Base-by-base conservation (phyloP, 2,797 vertebrate species). In the Garrulus glandarius region DNA sequence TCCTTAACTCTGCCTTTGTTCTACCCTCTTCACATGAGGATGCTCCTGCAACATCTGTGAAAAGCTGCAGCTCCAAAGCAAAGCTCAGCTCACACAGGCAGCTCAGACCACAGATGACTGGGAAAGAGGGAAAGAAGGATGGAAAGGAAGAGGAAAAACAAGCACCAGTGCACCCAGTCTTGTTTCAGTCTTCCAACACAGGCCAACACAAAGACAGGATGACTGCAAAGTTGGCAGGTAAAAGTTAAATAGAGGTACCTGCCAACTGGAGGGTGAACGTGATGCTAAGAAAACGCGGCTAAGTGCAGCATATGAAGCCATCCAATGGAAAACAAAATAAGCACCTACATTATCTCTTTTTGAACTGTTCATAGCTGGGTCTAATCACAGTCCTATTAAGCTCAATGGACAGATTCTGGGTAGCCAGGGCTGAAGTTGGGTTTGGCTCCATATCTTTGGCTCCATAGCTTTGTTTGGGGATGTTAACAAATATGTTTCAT, bases 161-260 rank as follows among this genome's bases (percentile, higher is more conserved):
- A 84, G 23, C 32, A 49, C 34, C 53, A 67, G n/a, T 47, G 43
- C 22, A 37, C 36, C 29, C 37, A 60, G 46, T 41, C 65, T 84
- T 86, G 9, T 59, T 93, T 72, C 59, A 92, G 39, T 65, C 50
- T 57, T 39, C 41, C 18, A 60, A 39, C 22, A 30, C 8, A 37
- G 26, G 72, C 46, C 63, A 72, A 87, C 50, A 69, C 36, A 84
- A 81, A 86, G 72, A 29, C 26, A 19, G 20, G 50, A 53, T 71
- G 79, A 69, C 44, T 69, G 63, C 43, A 81, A 78, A 81, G 55
- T 5, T 93, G 91, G 89, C 61, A 74, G 72, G 65, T 92, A 36
- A 34, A 93, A 94, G 87, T 84, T 78, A 95, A 94, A 92, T 91
- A 93, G 43, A 44, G 37, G 17, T 68, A 91, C 32, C 56, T 72